phyloP scores from a whole-genome alignment of 30 jellyfish, hydroid and myxozoan genomes.

The Turritopsis dohrnii region DNA sequence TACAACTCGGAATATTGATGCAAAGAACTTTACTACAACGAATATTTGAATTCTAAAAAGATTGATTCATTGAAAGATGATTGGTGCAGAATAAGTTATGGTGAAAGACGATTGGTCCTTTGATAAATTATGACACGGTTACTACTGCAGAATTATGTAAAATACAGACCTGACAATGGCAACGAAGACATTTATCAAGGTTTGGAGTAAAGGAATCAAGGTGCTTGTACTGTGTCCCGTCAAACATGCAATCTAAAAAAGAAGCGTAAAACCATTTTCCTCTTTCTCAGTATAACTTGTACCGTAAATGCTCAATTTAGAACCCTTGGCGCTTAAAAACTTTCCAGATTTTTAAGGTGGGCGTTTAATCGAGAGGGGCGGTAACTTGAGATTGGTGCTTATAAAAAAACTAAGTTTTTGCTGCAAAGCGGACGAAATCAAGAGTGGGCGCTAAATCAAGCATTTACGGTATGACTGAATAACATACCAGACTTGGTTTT shows the following conservation, averaged over 20 bases:
- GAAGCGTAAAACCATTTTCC: not conserved
- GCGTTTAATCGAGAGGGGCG: not conserved
- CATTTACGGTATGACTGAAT: too few relatives aligned
- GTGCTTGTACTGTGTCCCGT: not conserved
- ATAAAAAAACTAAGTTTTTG: too few relatives aligned
- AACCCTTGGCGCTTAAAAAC: not conserved
- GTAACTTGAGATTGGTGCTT: not conserved
- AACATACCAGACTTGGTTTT: too few relatives aligned
- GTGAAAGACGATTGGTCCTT: too few relatives aligned
- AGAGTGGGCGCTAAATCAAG: too few relatives aligned
- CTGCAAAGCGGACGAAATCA: too few relatives aligned
- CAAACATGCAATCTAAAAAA: not conserved
- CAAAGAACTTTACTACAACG: constrained; percentile 13
- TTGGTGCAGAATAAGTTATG: too few relatives aligned
- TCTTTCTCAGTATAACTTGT: too few relatives aligned
- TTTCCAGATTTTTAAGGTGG: not conserved
- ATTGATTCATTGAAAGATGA: too few relatives aligned
- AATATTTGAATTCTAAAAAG: not conserved
- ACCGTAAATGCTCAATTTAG: not conserved
- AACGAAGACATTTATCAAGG: not conserved
- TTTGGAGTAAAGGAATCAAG: not conserved
- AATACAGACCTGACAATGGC: constrained; percentile 14
- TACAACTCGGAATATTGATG: not conserved
- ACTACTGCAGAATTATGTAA: too few relatives aligned
- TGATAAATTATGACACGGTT: too few relatives aligned